Percentiles rank a stretch among this genome's conserved stretches.
Evolutionary conservation across 2,888 invertebrate genomes (phyloP).

Genomic region (Drosophila formosana): DNA sequence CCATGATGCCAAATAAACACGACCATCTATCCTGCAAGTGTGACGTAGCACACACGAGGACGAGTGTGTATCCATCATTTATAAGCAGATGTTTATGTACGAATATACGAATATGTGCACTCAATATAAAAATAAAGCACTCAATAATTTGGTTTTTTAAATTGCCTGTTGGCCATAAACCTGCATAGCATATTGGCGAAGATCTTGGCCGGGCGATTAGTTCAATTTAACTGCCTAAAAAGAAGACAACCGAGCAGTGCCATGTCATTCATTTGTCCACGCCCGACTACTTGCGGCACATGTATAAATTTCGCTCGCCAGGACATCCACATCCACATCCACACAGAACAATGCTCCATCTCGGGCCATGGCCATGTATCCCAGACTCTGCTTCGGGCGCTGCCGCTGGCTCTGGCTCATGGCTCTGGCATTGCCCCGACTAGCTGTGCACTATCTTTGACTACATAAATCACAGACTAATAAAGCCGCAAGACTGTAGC

Average conservation of each 20-base stretch:
- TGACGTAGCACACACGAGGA: not conserved
- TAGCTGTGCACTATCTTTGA: constrained; percentile 76
- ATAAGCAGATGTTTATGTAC: constrained; percentile 1
- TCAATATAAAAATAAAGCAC: constrained; percentile 68
- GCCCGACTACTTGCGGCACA: constrained; percentile 77
- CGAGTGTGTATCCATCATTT: constrained; percentile 7
- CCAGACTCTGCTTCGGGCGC: not conserved
- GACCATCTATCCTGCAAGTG: constrained; percentile 18
- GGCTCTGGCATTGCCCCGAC: constrained; percentile 27
- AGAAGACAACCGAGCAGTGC: constrained; percentile 47
- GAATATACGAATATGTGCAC: constrained; percentile 44
- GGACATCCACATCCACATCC: constrained; percentile 65
- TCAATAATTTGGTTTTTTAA: constrained; percentile 74
- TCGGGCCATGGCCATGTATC: not conserved
- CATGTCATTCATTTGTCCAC: constrained; percentile 80
- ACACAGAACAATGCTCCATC: constrained; percentile 49
- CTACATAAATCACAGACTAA: constrained; percentile 83
- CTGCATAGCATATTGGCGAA: constrained; percentile 69
- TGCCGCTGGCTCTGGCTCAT: constrained; percentile 7
- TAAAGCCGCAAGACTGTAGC: constrained; percentile 82
- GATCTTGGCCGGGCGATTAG: constrained; percentile 72
- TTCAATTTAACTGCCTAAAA: constrained; percentile 74
- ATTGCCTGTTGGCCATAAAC: constrained; percentile 73
- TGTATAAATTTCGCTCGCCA: constrained; percentile 74
- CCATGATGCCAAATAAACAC: constrained; percentile 66